Percentiles rank a stretch among this genome's conserved stretches.
Conservation (phyloP, 2,888 invertebrate genomes). For the Agrilus mali region DNA sequence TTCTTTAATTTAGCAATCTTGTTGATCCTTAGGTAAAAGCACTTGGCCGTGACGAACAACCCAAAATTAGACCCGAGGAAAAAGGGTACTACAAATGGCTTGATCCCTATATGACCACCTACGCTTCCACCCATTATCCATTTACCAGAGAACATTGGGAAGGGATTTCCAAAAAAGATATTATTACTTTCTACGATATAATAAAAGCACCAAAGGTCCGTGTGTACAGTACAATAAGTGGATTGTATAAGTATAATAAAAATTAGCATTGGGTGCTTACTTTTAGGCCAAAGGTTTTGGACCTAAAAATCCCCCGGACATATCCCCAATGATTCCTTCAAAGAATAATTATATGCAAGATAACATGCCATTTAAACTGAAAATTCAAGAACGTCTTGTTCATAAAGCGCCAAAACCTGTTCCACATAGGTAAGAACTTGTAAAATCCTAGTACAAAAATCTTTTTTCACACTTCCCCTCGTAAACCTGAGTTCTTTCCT, state of each 20-base stretch:
- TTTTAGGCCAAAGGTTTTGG: slow-evolving; percentile 20
- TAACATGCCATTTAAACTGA: slow-evolving; percentile 14
- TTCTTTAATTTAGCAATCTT: neutral
- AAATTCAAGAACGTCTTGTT: slow-evolving; percentile 15
- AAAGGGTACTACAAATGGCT: slow-evolving; percentile 28
- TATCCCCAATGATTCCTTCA: slow-evolving; percentile 12
- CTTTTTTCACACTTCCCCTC: no score
- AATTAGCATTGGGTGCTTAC: neutral
- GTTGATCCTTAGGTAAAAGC: slow-evolving; percentile 21
- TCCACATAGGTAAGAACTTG: slow-evolving; percentile 23
- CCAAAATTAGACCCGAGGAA: slow-evolving; percentile 26
- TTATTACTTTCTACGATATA: slow-evolving; percentile 31
- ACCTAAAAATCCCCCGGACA: slow-evolving; percentile 13
- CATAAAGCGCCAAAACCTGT: slow-evolving; percentile 18
- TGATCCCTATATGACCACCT: slow-evolving; percentile 33
- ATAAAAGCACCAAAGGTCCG: slow-evolving; percentile 22
- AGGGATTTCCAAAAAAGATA: slow-evolving; percentile 27
- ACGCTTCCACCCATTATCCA: slow-evolving; percentile 24
- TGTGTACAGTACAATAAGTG: neutral
- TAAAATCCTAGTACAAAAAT: slow-evolving; percentile 1
- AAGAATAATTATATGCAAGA: slow-evolving; percentile 16
- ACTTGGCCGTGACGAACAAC: slow-evolving; percentile 29
- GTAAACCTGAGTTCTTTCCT: no score
- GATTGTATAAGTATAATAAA: neutral
- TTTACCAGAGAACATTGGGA: slow-evolving; percentile 23